Evolutionary conservation across 2,797 vertebrate species (phyloP), one percentile per base, ranked within the genome.

Genomic region (Chelmon rostratus): DNA sequence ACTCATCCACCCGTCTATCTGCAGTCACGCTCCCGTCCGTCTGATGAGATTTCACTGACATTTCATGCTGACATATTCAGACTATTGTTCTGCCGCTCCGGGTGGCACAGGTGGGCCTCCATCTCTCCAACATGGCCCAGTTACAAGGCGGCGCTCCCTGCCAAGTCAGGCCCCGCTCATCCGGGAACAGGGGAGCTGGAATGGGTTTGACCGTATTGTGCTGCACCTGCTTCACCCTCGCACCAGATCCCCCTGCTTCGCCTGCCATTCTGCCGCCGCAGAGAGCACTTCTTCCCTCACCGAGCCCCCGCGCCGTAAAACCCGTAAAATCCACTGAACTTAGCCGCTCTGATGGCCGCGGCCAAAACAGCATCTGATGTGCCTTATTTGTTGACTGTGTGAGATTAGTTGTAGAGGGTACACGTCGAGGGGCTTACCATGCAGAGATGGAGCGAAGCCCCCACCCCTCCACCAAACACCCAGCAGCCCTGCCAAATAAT

Each of bases 311-410:
- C 72, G 8, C 81, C 62, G 68, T 86, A 94, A 95, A 94, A 93
- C 91, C 91, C 82, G 46, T 67, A 70, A 95, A 95, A 96, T 95
- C 95, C 95, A 92, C 93, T 93, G 92, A 94, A 93, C 93, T 95
- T 93, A 94, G 91, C 89, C 81, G 85, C 89, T 89, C 82, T 84
- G 90, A 86, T 78, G 89, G 89, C 88, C 73, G 67, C 64, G 93
- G 94, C 95, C 94, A 96, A 95, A 94, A 95, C 93, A 94, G 94
- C 95, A 96, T 96, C 94, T 96, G 95, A 96, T 93, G 92, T 79
- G 94, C 93, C 95, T 95, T 95, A 94, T 95, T 95, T 95, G 94
- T 96, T 96, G 93, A 94, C 94, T 91, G 92, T 93, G 92, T 71
- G 89, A 93, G 95, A 95, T 95, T 93, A 95, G 92, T 77, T 90